Percentiles rank a stretch among this genome's conserved stretches.
phyloP scores from a whole-genome alignment of 2,888 invertebrate genomes.

The Linnaemya tessellans region DNA sequence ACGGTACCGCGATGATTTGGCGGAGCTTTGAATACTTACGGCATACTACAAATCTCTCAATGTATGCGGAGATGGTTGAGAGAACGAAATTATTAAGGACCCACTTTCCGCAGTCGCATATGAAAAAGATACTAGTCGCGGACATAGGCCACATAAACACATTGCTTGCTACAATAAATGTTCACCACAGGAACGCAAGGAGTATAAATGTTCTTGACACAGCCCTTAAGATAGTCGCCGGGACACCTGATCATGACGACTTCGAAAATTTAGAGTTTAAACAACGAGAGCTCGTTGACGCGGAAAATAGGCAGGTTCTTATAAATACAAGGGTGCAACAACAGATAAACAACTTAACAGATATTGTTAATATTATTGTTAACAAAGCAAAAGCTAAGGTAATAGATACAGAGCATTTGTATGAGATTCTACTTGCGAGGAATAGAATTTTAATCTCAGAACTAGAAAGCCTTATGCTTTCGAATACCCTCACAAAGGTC shows the following conservation, averaged over 20 bases:
- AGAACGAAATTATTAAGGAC: too few relatives aligned
- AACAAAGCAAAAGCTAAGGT: conserved; percentile 3
- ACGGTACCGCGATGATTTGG: not conserved
- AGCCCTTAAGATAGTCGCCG: too few relatives aligned
- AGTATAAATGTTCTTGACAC: too few relatives aligned
- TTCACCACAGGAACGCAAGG: too few relatives aligned
- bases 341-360: conserved; percentile 62
- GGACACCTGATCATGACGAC: too few relatives aligned
- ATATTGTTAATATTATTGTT: conserved; percentile 56
- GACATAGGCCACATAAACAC: too few relatives aligned
- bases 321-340: conserved; percentile 57
- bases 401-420: too few relatives aligned
- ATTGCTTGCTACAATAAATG: too few relatives aligned
- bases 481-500: not conserved
- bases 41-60: not conserved
- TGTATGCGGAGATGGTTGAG: too few relatives aligned
- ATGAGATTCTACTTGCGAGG: too few relatives aligned
- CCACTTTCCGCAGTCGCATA: too few relatives aligned
- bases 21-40: not conserved
- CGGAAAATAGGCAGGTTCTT: conserved; percentile 52
- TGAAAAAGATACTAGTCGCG: too few relatives aligned
- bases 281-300: conserved; percentile 25
- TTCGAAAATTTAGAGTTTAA: not conserved
- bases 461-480: not conserved
- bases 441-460: not conserved